Base-by-base conservation (phyloP, 2,797 vertebrate species). In the Cyprinodon diabolis region DNA sequence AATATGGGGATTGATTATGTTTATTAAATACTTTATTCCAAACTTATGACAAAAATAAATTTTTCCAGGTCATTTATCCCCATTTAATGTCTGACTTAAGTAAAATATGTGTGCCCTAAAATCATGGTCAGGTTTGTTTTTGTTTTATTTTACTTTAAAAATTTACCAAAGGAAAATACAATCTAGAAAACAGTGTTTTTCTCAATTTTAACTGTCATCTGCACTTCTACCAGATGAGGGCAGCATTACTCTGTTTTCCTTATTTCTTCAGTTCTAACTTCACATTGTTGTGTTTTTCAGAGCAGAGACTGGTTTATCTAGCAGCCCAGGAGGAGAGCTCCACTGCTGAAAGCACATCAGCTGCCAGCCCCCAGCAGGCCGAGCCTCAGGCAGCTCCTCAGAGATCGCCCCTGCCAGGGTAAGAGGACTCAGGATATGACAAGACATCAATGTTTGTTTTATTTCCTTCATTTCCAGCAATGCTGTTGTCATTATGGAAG, bases 251-350 rank as follows among this genome's bases (percentile, higher is more conserved):
- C 63, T 60, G 23, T 56, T 7, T 68, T 65, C 72, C 7, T 52
- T 69, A 23, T 51, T 52, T 17, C 9, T 65, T 56, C 21, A n/a
- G 40, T 40, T 82, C n/a, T 76, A 76, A 76, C 63, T 11, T 35
- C 65, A 2, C 0, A 2, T 80, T 25, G 68, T 14, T 23, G 21
- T 19, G 72, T 37, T 30, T 76, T 80, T 65, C 90, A 99, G 98
- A 97, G 92, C 98, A 99, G 89, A 93, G 97, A 92, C 95, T 97
- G 90, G 96, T 96, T 4, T 96, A 96, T 90, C 96, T 98, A 80
- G 93, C 96, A 83, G 96, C 95, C 88, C 94, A 94, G 82, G 97
- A 99, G 80, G 96, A 95, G 86, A 96, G 93, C 87, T 93, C 95
- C 78, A 93, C 94, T 72, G 94, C 95, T 69, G 93, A 97, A 89